Evolutionary conservation across 2,888 invertebrate genomes (phyloP), one percentile per base, ranked within the genome.

Genomic region (Dryomyza anilis): DNA sequence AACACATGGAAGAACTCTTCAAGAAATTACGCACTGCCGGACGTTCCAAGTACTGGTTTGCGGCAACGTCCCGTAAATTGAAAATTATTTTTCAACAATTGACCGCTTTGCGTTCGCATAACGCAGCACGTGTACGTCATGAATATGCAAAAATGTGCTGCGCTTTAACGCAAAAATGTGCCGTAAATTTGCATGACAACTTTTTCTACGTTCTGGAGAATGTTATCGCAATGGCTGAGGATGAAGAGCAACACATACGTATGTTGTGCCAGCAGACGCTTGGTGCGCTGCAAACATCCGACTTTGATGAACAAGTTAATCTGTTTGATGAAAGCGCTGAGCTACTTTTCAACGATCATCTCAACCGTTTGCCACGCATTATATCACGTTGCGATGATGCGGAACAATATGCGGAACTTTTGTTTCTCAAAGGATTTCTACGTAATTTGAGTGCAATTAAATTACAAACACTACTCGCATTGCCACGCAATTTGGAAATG

Each of bases 401-500:
- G 1, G 86, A 88, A 70, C 91, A 92, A 77, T 76, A 88, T 25
- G 83, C 87, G 0, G 86, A 87, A 5, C 78, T 93, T 53, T 87
- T 88, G 73, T 86, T 90, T 56, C 72, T 93, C 0, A 86, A 87
- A 68, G 92, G 92, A 3, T 91, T 92, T 78, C 75, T 92, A 12
- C 81, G 84, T 59, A 80, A 89, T 59, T 81, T 93, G 58, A 86
- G 86, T 7, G 80, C 85, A 16, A 84, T 86, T 72, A 85, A 86
- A 67, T 82, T 92, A 19, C 85, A 86, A 27, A 76, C 83, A 7
- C 82, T 90, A 27, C 83, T 93, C 48, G 83, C 86, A 65, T 86
- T 80, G 30, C 73, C 76, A 2, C 81, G 84, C 50, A 86, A 87
- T 78, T 82, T 89, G 70, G 85, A 86, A 66, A 83, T 86, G 63